These are phyloP conservation scores for Poecile montanus DNA, from an alignment of 2,797 vertebrate species.

Conservation along the genomic window DNA sequence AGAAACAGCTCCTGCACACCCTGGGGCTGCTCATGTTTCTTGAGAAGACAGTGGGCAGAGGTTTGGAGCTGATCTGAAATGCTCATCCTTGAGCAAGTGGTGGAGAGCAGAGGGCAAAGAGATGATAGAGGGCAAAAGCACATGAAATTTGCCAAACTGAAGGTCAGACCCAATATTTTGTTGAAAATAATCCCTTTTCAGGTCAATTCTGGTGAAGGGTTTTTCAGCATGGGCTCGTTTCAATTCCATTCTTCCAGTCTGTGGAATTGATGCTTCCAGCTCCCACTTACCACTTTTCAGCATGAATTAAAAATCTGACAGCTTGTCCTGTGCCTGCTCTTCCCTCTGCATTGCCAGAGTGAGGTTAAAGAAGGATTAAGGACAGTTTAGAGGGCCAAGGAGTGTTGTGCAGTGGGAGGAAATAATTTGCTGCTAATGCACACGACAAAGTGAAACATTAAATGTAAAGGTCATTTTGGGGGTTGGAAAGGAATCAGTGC, in stretches of 20 bases:
- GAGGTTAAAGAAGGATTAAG: background rate
- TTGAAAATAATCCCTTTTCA: background rate
- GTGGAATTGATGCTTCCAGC: background rate
- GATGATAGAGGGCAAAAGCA: background rate
- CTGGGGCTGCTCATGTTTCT: background rate
- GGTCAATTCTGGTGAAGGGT: background rate
- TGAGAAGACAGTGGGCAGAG: background rate
- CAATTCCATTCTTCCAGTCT: background rate
- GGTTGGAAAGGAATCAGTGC: background rate
- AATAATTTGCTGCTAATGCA: conserved; percentile 36
- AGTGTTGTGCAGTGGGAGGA: background rate
- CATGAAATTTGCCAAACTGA: background rate
- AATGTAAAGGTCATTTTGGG: background rate
- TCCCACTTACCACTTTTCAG: conserved; percentile 8
- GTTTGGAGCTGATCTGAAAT: background rate
- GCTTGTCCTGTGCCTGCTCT: background rate
- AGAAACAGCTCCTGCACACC: background rate
- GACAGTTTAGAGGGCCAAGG: background rate
- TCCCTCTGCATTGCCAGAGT: background rate
- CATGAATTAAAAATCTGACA: conserved; percentile 40
- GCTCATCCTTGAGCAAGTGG: background rate
- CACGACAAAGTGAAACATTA: background rate
- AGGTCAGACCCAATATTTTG: background rate
- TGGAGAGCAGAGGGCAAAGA: background rate
- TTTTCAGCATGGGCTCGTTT: background rate